Evolutionary conservation across 2,797 vertebrate genomes (phyloP).

Genomic region (Silurus aristotelis): DNA sequence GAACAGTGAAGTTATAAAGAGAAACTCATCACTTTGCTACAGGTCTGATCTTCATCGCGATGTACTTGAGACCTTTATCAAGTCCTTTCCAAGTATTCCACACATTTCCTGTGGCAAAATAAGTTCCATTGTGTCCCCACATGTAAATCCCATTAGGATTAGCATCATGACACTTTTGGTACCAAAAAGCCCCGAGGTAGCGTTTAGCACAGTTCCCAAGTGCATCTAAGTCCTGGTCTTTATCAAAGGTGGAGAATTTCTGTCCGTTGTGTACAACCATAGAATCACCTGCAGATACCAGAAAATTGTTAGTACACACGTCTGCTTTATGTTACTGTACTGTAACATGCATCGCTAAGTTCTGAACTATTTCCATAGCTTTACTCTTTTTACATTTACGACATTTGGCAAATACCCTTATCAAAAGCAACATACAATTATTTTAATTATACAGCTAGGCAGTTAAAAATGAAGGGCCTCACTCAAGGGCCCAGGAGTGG

Average conservation of each 20-base stretch:
- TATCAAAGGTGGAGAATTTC: constrained; percentile 66
- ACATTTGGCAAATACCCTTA: neutral
- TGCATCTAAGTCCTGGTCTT: constrained; percentile 49
- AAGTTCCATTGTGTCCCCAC: constrained; percentile 38
- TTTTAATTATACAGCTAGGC: too few species aligned
- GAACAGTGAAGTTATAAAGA: neutral
- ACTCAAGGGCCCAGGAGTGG: too few species aligned
- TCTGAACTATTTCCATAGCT: too few species aligned
- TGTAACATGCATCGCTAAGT: too few species aligned
- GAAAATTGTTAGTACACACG: too few species aligned
- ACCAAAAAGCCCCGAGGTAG: constrained; percentile 49
- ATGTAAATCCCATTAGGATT: constrained; percentile 53
- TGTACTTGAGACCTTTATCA: constrained; percentile 20
- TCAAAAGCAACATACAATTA: too few species aligned
- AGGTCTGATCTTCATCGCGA: constrained; percentile 47
- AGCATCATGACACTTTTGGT: constrained; percentile 13
- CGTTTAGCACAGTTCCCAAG: constrained; percentile 50
- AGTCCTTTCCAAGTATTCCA: constrained; percentile 38
- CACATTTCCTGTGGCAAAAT: constrained; percentile 30
- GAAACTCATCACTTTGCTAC: constrained; percentile 5
- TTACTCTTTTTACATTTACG: too few species aligned
- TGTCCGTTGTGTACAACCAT: constrained; percentile 14
- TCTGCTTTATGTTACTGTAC: too few species aligned
- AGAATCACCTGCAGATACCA: constrained; percentile 53
- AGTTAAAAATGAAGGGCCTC: too few species aligned